Base-by-base conservation (phyloP, 1,140 invertebrate species). In the Dreissena rostriformis region DNA sequence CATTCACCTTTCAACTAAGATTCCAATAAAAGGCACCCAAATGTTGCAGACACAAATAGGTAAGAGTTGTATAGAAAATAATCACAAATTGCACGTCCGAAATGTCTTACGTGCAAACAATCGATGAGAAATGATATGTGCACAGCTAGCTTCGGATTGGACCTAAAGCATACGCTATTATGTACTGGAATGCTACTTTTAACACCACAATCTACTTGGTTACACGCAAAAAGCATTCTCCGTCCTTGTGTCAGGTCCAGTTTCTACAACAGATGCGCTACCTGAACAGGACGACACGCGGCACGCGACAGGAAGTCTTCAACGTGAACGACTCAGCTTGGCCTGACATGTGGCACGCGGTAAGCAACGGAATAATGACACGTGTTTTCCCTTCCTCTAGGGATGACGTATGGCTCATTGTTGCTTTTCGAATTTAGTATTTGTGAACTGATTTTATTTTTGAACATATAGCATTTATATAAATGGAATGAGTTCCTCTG, bases 291-390 rank as follows among this genome's bases (percentile, higher is more conserved):
- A 68, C 24, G 6, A 57, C 22, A 77, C n/a, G 24, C 24, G 49
- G 26, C 11, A 11, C 10, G 14, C 65, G 17, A 19, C 66, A 70
- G 22, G 22, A 22, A 53, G 24, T 28, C 8, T 17, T 19, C 57
- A 2, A 61, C 12, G 29, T 79, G n/a, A 70, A 55, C 22, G 67
- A 79, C 65, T 26, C 65, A 28, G 17, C 8, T 22, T 79, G 77
- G 77, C 28, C 67, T 11, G 26, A 14, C 11, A 79, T 79, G 77
- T 79, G 77, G 77, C 77, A 79, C 51, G 77, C 68, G 66, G 77
- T 78, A 68, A 53, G 51, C 53, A 26, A 1, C 4, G 4, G 17
- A 61, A 24, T n/a, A 4, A n/a, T 65, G 28, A 11, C 26, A 22
- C 57, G 28, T 55, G 49, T 11, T 55, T 10, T 19, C 28, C 14